Evolutionary conservation across 2,888 invertebrate genomes (phyloP), one percentile per base, ranked within the genome.

Genomic region (Tineola bisselliella): DNA sequence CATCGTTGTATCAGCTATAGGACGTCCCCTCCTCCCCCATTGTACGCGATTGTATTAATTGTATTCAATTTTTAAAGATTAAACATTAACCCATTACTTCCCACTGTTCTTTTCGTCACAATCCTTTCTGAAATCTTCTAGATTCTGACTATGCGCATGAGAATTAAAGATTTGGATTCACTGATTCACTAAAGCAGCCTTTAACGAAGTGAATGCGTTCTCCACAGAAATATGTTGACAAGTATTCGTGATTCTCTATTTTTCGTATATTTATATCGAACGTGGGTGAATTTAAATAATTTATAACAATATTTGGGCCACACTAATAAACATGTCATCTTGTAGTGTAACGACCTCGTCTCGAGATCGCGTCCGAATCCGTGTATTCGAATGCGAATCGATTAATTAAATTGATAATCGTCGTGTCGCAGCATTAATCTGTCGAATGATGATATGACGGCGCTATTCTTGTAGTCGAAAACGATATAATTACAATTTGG

Each of bases 301-400:
- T 77, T 75, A 77, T 74, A 67, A 66, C 64, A 69, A 73, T 73
- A 71, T 71, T 69, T 71, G 64, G 66, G 64, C 63, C 65, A 67
- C 66, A 64, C 69, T 73, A 77, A 78, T 79, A 80, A 76, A 79
- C 72, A 76, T 74, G 72, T 77, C 75, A 63, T 60, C 62, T 68
- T 65, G 33, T 62, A 63, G 63, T 62, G 62, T 63, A 62, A 62
- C 63, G 65, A 65, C 64, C 63, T 63, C 63, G 62, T 57, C 60
- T 33, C 56, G 61, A 60, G 61, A 59, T 60, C 44, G 31, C 48
- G 60, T 48, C 48, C 48, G 59, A 25, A 31, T 44, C 43, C 70
- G 69, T 67, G 68, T 68, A 66, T 66, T 67, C 65, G 67, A 68
- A 70, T 68, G 65, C 69, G 68, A 71, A 71, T 70, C 68, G 68